phyloP scores from a whole-genome alignment of 2,888 invertebrate species.

The Neuroscelio doddi region DNA sequence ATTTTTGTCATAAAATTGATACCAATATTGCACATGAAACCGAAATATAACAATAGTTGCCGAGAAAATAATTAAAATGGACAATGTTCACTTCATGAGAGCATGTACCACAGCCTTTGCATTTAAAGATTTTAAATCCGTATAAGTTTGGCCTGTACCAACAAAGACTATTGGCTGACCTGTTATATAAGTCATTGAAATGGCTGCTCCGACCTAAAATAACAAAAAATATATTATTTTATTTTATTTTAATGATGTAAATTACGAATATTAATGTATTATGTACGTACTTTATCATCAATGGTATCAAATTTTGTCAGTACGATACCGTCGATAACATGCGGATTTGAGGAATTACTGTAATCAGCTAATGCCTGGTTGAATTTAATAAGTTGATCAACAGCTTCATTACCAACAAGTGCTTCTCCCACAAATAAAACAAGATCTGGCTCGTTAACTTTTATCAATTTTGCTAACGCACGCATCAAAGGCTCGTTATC shows the following conservation, averaged over 20 bases:
- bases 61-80: background rate
- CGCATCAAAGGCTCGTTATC: constrained; percentile 99
- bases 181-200: constrained; percentile 99
- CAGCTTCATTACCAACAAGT: constrained; percentile 99
- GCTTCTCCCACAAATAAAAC: constrained; percentile 99
- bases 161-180: constrained; percentile 99
- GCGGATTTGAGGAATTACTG: constrained; percentile 81
- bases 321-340: constrained; percentile 98
- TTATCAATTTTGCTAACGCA: constrained; percentile 96
- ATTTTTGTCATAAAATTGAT: constrained; percentile 1
- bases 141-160: constrained; percentile 99
- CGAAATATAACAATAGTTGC: constrained; percentile 9
- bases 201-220: constrained; percentile 92
- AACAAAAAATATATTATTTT: constrained; percentile 14
- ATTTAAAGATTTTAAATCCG: constrained; percentile 96
- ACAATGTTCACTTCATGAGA: constrained; percentile 84
- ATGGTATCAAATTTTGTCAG: constrained; percentile 99
- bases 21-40: constrained; percentile 14
- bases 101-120: constrained; percentile 97
- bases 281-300: constrained; percentile 88
- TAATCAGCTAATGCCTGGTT: constrained; percentile 98
- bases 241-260: too few relatives aligned
- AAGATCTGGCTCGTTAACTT: constrained; percentile 97
- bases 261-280: too few relatives aligned
- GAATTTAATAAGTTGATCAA: constrained; percentile 99